phyloP scores from a whole-genome alignment of 2,888 invertebrate species.

The Drosophila maculinotata region DNA sequence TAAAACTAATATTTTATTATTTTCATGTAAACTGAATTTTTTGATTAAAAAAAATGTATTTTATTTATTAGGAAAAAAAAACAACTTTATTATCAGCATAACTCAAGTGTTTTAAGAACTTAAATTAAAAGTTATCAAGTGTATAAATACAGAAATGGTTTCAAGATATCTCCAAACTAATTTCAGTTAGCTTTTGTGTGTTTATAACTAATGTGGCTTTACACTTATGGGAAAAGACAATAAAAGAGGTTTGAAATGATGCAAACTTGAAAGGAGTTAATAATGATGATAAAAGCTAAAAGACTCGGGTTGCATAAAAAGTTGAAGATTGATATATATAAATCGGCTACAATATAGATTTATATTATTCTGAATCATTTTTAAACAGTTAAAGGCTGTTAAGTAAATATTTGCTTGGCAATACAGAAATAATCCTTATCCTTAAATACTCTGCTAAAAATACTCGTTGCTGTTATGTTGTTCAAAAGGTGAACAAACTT shows the following conservation, averaged over 20 bases:
- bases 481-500: slow-evolving; percentile 7
- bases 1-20: too few relatives aligned
- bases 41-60: too few relatives aligned
- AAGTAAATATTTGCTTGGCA: too few relatives aligned
- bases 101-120: not conserved
- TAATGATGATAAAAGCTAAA: not conserved
- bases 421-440: too few relatives aligned
- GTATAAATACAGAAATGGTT: not conserved
- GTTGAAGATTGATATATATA: too few relatives aligned
- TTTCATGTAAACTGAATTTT: too few relatives aligned
- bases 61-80: not conserved
- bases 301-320: too few relatives aligned
- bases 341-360: too few relatives aligned
- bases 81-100: not conserved
- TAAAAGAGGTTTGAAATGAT: not conserved
- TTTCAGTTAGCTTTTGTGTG: not conserved
- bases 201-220: not conserved
- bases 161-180: not conserved
- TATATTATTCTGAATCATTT: too few relatives aligned
- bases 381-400: too few relatives aligned
- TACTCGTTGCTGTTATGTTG: not conserved
- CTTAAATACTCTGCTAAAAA: too few relatives aligned
- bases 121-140: not conserved
- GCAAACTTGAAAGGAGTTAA: not conserved
- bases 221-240: not conserved